Evolutionary conservation across 2,113 vertebrate species (phyloP).

Genomic region (Tychaedon coryphoeus): DNA sequence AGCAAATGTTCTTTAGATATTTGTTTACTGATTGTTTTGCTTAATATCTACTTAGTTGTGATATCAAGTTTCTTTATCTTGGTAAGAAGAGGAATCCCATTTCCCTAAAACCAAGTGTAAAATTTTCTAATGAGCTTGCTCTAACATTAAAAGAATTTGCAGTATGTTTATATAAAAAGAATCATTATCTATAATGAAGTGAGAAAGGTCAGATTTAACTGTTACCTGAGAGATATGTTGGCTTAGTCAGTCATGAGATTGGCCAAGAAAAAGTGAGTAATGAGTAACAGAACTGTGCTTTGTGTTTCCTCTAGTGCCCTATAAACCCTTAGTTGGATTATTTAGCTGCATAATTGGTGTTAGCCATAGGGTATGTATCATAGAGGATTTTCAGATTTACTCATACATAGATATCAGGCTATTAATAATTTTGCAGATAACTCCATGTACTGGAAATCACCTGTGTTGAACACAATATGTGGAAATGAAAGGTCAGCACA

Average conservation of each 20-base stretch:
- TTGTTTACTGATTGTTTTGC: not conserved
- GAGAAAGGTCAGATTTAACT: not conserved
- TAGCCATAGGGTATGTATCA: not conserved
- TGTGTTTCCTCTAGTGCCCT: not conserved
- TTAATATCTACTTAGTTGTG: not conserved
- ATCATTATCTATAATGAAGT: not conserved
- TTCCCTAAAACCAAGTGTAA: not conserved
- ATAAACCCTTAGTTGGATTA: not conserved
- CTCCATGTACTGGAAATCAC: not conserved
- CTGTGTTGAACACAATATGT: not conserved
- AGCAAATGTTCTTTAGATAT: not conserved
- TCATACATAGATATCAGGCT: not conserved
- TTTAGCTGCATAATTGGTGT: not conserved
- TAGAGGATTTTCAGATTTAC: not conserved
- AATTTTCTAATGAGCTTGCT: not conserved
- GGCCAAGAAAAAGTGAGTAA: not conserved
- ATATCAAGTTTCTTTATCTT: not conserved
- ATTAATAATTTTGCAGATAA: not conserved
- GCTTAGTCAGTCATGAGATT: not conserved
- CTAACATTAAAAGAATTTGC: not conserved
- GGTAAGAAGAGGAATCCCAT: not conserved
- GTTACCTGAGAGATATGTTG: not conserved
- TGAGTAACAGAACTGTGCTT: accelerated
- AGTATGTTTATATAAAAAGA: not conserved
- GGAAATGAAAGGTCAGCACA: not conserved